These are phyloP conservation scores for Petaurus breviceps DNA, from an alignment of 2,113 vertebrate genomes.

Conservation along the genomic window DNA sequence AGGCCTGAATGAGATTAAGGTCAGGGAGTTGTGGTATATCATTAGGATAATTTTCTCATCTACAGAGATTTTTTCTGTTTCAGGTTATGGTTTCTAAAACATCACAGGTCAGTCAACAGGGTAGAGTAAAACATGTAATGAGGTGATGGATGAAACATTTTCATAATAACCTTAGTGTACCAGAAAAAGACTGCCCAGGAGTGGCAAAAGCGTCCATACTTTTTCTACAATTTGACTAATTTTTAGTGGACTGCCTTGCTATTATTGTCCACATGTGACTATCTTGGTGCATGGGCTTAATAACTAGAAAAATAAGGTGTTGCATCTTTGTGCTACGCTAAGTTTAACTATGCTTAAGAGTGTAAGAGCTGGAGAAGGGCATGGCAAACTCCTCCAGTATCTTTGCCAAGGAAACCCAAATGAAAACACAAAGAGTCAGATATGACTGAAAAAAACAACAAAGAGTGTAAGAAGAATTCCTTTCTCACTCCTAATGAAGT, in stretches of 20 bases:
- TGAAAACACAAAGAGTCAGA: not conserved
- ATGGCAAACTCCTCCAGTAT: not conserved
- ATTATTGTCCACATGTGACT: not conserved
- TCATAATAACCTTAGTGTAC: not conserved
- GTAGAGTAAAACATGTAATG: not conserved
- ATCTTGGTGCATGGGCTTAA: not conserved
- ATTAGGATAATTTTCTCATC: not conserved
- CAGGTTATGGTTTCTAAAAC: constrained; percentile 3
- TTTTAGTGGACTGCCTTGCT: not conserved
- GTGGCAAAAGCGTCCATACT: not conserved
- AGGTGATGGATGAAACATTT: not conserved
- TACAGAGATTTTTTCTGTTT: not conserved
- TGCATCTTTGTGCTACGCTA: not conserved
- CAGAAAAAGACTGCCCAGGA: not conserved
- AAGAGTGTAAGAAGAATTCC: not conserved
- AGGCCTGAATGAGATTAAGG: not conserved
- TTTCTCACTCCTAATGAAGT: not conserved
- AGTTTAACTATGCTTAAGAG: not conserved
- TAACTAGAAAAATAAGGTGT: not conserved
- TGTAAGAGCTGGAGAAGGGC: not conserved
- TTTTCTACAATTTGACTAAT: not conserved
- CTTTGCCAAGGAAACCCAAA: not conserved
- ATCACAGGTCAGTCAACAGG: not conserved
- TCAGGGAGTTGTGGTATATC: not conserved
- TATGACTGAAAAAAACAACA: not conserved